These are phyloP conservation scores for Rhinoderma darwinii DNA, from an alignment of 2,113 vertebrate genomes.

Conservation along the genomic window DNA sequence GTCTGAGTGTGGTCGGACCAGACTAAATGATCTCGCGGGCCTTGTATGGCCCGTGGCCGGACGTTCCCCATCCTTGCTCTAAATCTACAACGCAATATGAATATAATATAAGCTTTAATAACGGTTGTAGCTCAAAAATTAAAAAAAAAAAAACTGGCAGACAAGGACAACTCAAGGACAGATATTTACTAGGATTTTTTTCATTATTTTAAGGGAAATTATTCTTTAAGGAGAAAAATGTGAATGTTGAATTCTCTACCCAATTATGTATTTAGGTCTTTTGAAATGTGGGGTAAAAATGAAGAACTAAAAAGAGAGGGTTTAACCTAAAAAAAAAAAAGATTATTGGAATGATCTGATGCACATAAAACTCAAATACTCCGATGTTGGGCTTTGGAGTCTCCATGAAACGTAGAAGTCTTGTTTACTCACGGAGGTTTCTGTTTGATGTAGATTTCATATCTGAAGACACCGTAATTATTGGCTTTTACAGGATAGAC, in stretches of 20 bases:
- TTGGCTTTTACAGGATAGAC: neutral
- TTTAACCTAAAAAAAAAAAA: neutral
- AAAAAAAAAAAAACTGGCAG: too few relatives aligned
- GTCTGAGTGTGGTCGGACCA: too few relatives aligned
- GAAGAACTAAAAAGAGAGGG: neutral
- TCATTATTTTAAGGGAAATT: too few relatives aligned
- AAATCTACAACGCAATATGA: too few relatives aligned
- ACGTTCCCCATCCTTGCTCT: too few relatives aligned
- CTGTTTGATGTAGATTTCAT: conserved; percentile 25
- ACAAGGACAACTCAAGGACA: too few relatives aligned
- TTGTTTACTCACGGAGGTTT: neutral
- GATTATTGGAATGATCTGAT: neutral
- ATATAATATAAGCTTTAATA: too few relatives aligned
- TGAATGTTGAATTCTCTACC: neutral
- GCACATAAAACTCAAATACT: neutral
- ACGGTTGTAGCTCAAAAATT: too few relatives aligned
- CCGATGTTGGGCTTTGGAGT: neutral
- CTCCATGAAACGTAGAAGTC: neutral
- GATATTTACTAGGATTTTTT: too few relatives aligned
- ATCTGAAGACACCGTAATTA: conserved; percentile 8
- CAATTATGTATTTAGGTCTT: neutral
- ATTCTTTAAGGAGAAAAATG: too few relatives aligned
- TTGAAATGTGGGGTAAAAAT: neutral
- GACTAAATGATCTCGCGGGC: too few relatives aligned
- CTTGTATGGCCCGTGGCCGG: too few relatives aligned